Conservation (phyloP, 2,797 vertebrate species). For the Diplodus puntazzo region DNA sequence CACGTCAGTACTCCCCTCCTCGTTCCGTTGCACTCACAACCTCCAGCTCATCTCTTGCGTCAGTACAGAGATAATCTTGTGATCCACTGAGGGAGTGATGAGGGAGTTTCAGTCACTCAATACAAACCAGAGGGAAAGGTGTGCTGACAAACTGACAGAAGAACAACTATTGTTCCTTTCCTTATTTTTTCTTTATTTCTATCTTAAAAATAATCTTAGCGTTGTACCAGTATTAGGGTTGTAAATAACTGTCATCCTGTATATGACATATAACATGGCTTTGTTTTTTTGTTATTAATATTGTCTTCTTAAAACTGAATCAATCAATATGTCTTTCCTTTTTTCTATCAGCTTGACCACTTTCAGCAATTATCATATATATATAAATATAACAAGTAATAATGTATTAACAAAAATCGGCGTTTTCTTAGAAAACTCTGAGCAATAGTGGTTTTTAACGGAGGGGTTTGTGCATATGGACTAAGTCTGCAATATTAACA, state of each 20-base stretch:
- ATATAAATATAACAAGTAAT: conserved; percentile 80
- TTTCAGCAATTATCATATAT: conserved; percentile 93
- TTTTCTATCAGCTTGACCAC: conserved; percentile 96
- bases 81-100: conserved; percentile 73
- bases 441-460: conserved; percentile 94
- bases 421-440: conserved; percentile 90
- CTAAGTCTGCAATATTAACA: conserved; percentile 95
- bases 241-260: conserved; percentile 87
- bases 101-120: conserved; percentile 94
- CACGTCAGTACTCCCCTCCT: conserved; percentile 85
- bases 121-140: conserved; percentile 90
- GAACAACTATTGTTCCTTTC: conserved; percentile 74
- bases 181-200: conserved; percentile 75
- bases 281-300: conserved; percentile 91
- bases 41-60: conserved; percentile 91
- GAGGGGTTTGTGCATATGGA: conserved; percentile 91
- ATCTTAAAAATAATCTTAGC: conserved; percentile 85
- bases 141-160: conserved; percentile 83
- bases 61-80: conserved; percentile 77
- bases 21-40: conserved; percentile 90
- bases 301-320: conserved; percentile 91
- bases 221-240: conserved; percentile 76
- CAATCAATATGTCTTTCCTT: conserved; percentile 89
- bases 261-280: conserved; percentile 85
- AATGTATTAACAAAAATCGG: conserved; percentile 84